Base-by-base conservation (phyloP, 2,888 invertebrate species). In the Junonia oenone region DNA sequence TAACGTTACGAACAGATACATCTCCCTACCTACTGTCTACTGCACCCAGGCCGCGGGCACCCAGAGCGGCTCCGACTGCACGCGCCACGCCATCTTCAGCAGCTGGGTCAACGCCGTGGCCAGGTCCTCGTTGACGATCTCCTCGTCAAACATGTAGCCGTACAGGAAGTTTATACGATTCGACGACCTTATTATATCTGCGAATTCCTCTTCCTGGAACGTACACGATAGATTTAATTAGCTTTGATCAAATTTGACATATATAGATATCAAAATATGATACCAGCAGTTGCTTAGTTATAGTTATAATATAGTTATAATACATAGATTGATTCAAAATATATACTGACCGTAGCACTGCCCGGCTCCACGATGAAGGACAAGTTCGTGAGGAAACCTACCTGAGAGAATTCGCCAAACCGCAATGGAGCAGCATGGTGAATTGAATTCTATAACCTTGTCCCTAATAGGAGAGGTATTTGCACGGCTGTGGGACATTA, bases 31-130 rank as follows among this genome's bases (percentile, higher is more conserved):
- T n/a, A n/a, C n/a, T n/a, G n/a, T n/a, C n/a, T n/a, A 96, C 91
- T 96, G 96, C 67, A 97, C 96, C 98, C 98, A 98, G 6, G 95
- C 95, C 35, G 96, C 95, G 27, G 99, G 99, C 35, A 98, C 98
- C 99, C 99, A 99, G 13, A 97, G 92, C 0, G 98, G 97, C 75
- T 98, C 97, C 0, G 95, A 95, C 85, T 99, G 98, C 26, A 98
- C 93, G 67, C 94, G 92, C 87, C 96, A 95, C 29, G 96, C 95
- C 43, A 94, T 93, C 68, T 94, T 93, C 54, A 97, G 92, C 15
- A 99, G 92, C 72, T 96, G 95, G 68, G 96, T 95, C 68, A 98
- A 95, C 15, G 98, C 96, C 56, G 92, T 91, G 0, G 95, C 93
- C 57, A 99, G 88, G 72, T 98, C 97, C 27, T 95, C 97, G 76